Evolutionary conservation across 2,888 invertebrate genomes (phyloP).

Genomic region (Perizoma affinitatum): DNA sequence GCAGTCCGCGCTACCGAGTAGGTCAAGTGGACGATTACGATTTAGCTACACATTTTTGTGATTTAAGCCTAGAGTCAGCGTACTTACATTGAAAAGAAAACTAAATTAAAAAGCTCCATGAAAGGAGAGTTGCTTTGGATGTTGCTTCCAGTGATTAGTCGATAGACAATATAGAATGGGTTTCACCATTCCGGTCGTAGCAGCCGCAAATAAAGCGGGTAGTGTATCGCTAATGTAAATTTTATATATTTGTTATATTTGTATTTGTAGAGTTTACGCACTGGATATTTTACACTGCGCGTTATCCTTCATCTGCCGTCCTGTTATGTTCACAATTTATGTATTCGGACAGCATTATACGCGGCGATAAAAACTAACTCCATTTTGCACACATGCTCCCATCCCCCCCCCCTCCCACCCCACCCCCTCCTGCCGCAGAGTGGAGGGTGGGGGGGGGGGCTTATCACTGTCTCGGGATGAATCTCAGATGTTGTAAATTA

Average conservation of each 20-base stretch:
- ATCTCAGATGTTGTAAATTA: constrained; percentile 29
- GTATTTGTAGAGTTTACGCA: neutral
- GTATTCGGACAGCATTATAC: constrained; percentile 36
- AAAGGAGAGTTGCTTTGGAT: neutral
- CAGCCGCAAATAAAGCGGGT: too few relatives aligned
- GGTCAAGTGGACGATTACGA: constrained; percentile 24
- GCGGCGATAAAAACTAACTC: constrained; percentile 37
- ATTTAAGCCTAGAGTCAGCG: constrained; percentile 3
- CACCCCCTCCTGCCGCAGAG: neutral
- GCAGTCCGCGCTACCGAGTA: constrained; percentile 15
- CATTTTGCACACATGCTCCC: constrained; percentile 30
- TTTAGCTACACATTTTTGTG: constrained; percentile 21
- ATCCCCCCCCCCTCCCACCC: constrained; percentile 1
- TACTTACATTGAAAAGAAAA: constrained; percentile 4
- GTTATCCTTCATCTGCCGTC: neutral
- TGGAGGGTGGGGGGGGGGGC: neutral
- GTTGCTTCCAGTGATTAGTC: neutral
- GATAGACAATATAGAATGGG: too few relatives aligned
- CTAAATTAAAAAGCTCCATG: constrained; percentile 12
- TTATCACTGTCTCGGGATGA: constrained; percentile 23
- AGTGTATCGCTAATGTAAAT: too few relatives aligned
- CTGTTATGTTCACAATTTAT: constrained; percentile 22
- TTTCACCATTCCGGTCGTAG: too few relatives aligned
- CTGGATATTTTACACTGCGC: constrained; percentile 4
- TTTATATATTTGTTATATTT: too few relatives aligned